Percentiles rank a stretch among this genome's conserved stretches.
phyloP scores from a whole-genome alignment of 2,888 invertebrate genomes.

The Synergus umbraculus region DNA sequence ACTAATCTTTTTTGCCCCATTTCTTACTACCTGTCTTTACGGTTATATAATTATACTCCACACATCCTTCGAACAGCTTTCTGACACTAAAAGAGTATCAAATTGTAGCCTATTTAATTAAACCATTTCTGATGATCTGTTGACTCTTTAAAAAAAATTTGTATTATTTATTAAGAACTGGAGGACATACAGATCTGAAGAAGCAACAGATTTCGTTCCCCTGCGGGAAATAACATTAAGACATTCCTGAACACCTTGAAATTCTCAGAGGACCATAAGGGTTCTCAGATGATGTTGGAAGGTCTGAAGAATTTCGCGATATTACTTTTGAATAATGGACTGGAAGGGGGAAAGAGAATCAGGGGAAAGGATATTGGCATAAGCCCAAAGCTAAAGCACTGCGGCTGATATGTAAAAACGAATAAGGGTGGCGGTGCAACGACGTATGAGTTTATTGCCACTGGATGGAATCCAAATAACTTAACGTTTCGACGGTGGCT shows the following conservation, averaged over 20 bases:
- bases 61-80: background rate
- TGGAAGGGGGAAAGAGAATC: background rate
- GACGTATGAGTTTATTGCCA: slow-evolving; percentile 60
- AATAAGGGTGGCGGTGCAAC: slow-evolving; percentile 52
- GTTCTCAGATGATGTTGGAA: slow-evolving; percentile 4
- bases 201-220: slow-evolving; percentile 31
- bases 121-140: too few relatives aligned
- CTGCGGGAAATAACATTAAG: background rate
- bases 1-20: slow-evolving; percentile 5
- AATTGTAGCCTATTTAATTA: too few relatives aligned
- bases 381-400: slow-evolving; percentile 65
- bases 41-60: background rate
- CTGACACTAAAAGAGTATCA: background rate
- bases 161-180: background rate
- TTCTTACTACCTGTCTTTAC: slow-evolving; percentile 7
- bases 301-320: slow-evolving; percentile 32
- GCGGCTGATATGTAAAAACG: slow-evolving; percentile 60
- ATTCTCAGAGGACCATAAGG: slow-evolving; percentile 16
- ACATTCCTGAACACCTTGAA: background rate
- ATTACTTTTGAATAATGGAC: slow-evolving; percentile 38
- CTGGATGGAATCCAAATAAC: slow-evolving; percentile 70
- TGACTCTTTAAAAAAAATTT: background rate
- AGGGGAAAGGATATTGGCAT: slow-evolving; percentile 59
- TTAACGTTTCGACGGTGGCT: slow-evolving; percentile 59
- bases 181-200: background rate